Evolutionary conservation across 2,797 vertebrate species (phyloP).

Genomic region (Salmo trutta): DNA sequence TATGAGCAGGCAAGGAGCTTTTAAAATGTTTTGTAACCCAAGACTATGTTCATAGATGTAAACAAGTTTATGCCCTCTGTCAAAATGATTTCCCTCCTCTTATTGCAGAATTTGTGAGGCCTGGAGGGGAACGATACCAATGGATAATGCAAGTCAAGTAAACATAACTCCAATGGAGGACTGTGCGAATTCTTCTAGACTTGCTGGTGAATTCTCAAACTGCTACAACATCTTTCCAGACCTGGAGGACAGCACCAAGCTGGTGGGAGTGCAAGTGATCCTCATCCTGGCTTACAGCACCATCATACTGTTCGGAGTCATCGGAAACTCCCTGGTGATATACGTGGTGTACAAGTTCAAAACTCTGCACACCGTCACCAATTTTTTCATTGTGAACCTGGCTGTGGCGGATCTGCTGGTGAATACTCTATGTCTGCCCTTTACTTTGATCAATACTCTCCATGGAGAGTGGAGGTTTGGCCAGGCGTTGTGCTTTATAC

Average conservation of each 20-base stretch:
- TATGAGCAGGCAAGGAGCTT: neutral
- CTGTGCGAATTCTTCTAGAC: neutral
- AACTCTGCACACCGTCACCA: slow-evolving; percentile 90
- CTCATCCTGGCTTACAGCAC: slow-evolving; percentile 93
- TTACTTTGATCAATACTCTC: slow-evolving; percentile 90
- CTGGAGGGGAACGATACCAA: slow-evolving; percentile 38
- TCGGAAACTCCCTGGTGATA: slow-evolving; percentile 91
- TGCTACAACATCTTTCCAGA: slow-evolving; percentile 54
- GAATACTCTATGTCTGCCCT: slow-evolving; percentile 90
- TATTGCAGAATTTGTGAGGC: slow-evolving; percentile 44
- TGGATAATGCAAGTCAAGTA: slow-evolving; percentile 49
- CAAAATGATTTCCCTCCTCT: slow-evolving; percentile 18
- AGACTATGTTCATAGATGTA: neutral
- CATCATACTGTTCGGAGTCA: slow-evolving; percentile 91
- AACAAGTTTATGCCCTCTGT: neutral
- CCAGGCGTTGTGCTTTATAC: slow-evolving; percentile 82
- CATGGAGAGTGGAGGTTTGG: slow-evolving; percentile 87
- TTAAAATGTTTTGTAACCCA: neutral
- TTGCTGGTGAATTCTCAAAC: slow-evolving; percentile 45
- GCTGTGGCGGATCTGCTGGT: slow-evolving; percentile 92
- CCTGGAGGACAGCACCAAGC: slow-evolving; percentile 85
- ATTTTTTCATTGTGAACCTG: slow-evolving; percentile 94
- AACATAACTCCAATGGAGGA: slow-evolving; percentile 55
- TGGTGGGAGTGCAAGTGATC: slow-evolving; percentile 85
- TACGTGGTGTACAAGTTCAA: slow-evolving; percentile 91